These are phyloP conservation scores for Eciton burchellii DNA, from an alignment of 1,140 invertebrate genomes.

Conservation along the genomic window DNA sequence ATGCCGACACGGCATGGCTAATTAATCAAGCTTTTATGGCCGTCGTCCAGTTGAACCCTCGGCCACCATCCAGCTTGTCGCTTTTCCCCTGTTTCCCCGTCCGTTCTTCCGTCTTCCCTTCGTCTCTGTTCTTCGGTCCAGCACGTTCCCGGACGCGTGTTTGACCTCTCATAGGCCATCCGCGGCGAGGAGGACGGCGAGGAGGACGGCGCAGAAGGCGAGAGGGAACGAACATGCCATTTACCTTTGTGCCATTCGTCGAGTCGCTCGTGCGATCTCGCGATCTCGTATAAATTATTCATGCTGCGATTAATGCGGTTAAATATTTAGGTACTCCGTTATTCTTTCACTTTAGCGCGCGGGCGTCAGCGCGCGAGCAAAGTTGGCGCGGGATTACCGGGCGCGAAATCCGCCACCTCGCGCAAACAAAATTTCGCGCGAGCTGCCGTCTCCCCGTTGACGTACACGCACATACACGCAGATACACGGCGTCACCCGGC, in stretches of 20 bases:
- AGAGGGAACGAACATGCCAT: background rate
- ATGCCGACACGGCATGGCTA: constrained; percentile 67
- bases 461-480: background rate
- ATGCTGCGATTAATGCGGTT: constrained; percentile 69
- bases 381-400: constrained; percentile 42
- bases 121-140: constrained; percentile 8
- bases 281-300: constrained; percentile 72
- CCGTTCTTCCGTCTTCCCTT: background rate
- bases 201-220: too few species aligned
- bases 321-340: constrained; percentile 69
- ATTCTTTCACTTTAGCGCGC: constrained; percentile 65
- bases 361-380: constrained; percentile 8
- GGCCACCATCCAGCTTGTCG: constrained; percentile 33
- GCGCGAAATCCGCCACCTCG: constrained; percentile 7
- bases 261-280: constrained; percentile 2
- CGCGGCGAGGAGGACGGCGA: background rate
- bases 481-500: constrained; percentile 40
- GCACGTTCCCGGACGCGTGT: constrained; percentile 17
- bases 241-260: constrained; percentile 52
- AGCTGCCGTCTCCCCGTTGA: constrained; percentile 15
- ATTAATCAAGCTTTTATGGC: constrained; percentile 77
- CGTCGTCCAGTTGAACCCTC: constrained; percentile 40
- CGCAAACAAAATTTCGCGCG: constrained; percentile 54
- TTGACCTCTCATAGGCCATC: constrained; percentile 36
- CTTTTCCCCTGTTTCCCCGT: background rate